Conservation (phyloP, 2,797 vertebrate genomes). For the Potorous gilbertii region DNA sequence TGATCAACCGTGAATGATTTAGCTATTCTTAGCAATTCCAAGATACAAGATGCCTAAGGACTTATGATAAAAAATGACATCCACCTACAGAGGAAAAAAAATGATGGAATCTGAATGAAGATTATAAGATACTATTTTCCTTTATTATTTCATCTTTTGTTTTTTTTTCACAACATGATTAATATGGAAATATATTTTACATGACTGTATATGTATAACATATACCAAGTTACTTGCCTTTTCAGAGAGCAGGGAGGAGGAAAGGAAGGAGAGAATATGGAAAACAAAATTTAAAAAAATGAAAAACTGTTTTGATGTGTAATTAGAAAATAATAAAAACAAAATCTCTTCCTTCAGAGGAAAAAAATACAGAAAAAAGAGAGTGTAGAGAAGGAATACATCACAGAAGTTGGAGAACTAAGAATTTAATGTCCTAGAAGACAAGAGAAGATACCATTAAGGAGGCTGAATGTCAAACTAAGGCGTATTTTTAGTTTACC, state of each 20-base stretch:
- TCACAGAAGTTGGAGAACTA: not conserved
- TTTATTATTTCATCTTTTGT: not conserved
- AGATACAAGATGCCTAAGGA: not conserved
- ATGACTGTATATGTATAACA: not conserved
- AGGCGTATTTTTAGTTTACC: not conserved
- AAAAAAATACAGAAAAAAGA: not conserved
- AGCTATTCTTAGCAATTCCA: not conserved
- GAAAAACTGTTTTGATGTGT: too few species aligned
- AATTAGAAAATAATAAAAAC: too few species aligned
- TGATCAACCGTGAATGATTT: not conserved
- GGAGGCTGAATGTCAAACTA: not conserved
- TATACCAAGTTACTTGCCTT: not conserved
- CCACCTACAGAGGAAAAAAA: too few species aligned
- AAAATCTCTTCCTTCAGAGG: not conserved
- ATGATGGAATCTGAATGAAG: not conserved
- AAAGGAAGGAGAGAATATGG: not conserved
- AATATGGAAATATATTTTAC: not conserved
- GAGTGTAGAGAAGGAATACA: not conserved
- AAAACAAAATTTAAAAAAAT: not conserved
- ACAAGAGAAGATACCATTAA: not conserved
- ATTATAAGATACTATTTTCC: not conserved
- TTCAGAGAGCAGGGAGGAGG: not conserved
- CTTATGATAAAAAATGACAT: too few species aligned
- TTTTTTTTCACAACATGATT: not conserved
- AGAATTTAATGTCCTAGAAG: not conserved